Conservation (phyloP, 2,888 invertebrate genomes). For the Microchrysa polita region DNA sequence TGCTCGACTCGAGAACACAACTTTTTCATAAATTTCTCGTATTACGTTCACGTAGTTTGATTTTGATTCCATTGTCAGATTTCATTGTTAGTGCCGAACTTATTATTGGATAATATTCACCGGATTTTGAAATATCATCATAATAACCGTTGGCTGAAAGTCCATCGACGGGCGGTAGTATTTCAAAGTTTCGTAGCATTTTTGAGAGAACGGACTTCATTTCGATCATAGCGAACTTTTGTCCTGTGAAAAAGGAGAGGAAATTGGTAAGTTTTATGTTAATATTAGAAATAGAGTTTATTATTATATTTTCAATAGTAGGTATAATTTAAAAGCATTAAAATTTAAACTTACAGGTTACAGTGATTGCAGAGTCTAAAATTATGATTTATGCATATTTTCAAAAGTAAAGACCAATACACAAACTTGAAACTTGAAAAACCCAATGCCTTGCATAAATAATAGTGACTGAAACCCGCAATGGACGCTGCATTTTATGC, state of each 20-base stretch:
- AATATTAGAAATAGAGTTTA: too few relatives aligned
- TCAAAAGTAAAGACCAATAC: too few relatives aligned
- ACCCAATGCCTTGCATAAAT: too few relatives aligned
- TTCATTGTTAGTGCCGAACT: constrained; percentile 65
- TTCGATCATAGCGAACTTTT: constrained; percentile 67
- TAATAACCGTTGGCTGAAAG: constrained; percentile 52
- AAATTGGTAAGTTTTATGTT: too few relatives aligned
- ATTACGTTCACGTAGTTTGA: constrained; percentile 61
- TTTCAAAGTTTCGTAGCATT: constrained; percentile 66
- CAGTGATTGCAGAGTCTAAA: too few relatives aligned
- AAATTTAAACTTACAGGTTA: too few relatives aligned
- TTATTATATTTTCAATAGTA: too few relatives aligned
- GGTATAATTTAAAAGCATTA: too few relatives aligned
- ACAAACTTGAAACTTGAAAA: too few relatives aligned
- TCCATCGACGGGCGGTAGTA: constrained; percentile 58
- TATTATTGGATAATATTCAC: constrained; percentile 63
- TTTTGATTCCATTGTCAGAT: constrained; percentile 64
- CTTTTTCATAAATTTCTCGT: constrained; percentile 37
- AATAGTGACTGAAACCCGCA: too few relatives aligned
- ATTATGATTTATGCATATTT: too few relatives aligned
- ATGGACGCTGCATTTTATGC: too few relatives aligned
- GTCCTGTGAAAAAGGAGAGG: not conserved
- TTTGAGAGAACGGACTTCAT: constrained; percentile 67
- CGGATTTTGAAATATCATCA: constrained; percentile 50
- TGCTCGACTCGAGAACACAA: not conserved